phyloP scores from a whole-genome alignment of 2,797 vertebrate genomes.

The Nannoperca obscura region DNA sequence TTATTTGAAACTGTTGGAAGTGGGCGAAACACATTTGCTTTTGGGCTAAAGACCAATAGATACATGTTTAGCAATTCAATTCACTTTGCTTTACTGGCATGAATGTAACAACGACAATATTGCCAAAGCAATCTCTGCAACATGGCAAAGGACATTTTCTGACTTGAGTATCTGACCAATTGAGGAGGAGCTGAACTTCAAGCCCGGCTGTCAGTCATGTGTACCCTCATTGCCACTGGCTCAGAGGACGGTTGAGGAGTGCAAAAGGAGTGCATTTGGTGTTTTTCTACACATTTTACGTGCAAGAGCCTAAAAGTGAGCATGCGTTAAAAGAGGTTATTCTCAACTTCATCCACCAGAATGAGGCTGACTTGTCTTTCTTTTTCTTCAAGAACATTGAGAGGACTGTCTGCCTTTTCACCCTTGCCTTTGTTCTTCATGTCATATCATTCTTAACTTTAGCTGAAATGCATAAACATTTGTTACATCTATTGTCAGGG shows the following conservation, averaged over 20 bases:
- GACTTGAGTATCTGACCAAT: background rate
- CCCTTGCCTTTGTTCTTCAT: constrained; percentile 9
- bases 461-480: constrained; percentile 13
- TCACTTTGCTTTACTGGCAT: too few species aligned
- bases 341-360: constrained; percentile 1
- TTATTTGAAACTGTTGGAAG: background rate
- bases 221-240: too few species aligned
- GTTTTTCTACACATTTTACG: constrained; percentile 13
- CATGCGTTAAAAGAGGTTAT: constrained; percentile 5
- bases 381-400: background rate
- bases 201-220: constrained; percentile 34
- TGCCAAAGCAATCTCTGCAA: background rate
- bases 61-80: background rate
- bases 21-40: background rate
- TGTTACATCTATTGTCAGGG: background rate
- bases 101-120: too few species aligned
- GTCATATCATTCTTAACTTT: constrained; percentile 2
- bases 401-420: background rate
- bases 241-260: background rate
- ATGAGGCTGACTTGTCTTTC: background rate
- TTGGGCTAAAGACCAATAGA: background rate
- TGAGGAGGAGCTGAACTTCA: background rate
- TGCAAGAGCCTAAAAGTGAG: background rate
- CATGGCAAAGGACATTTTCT: background rate
- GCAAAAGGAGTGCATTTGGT: background rate